Evolutionary conservation across 2,888 invertebrate species (phyloP), one percentile per base, ranked within the genome.

Genomic region (Drosophila maculinotata): DNA sequence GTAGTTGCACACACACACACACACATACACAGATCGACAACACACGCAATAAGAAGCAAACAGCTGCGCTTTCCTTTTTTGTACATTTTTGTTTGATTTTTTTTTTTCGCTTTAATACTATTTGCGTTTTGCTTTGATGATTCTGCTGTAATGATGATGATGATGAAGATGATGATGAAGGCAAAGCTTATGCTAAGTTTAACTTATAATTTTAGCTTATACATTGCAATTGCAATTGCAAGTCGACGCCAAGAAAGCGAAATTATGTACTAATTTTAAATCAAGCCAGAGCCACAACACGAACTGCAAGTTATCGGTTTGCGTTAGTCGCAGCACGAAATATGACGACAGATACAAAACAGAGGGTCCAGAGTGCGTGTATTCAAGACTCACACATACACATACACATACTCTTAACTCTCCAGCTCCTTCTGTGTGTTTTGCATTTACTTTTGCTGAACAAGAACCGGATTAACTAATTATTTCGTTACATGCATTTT

Each of bases 201-300:
- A 81, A 87, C 41, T 84, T 81, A 78, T 87, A 81, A 64, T 65
- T 78, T 87, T 81, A 81, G 87, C 53, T 49, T 51, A 54, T 68
- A 69, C 70, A 69, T n/a, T n/a, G n/a, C n/a, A n/a, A n/a, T n/a
- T n/a, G n/a, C 65, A 59, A 70, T 67, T 76, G 77, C 67, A 69
- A 57, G 41, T 60, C 54, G 79, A 73, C 68, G 68, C 65, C 67
- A 69, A 69, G 20, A 51, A 70, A 68, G 53, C 62, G 59, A 58
- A 64, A 45, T 33, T 69, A 69, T 64, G 72, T 74, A 64, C 53
- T 52, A 59, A 42, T 60, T 9, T 49, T 76, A 47, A 39, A 39
- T 47, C 42, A 67, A 39, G 36, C 45, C 30, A 31, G 15, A 48
- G 41, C 2, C 30, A 35, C 28, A 39, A 38, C 2, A 48, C 25